Evolutionary conservation across 2,797 vertebrate species (phyloP), one percentile per base, ranked within the genome.

Genomic region (Euthynnus affinis): DNA sequence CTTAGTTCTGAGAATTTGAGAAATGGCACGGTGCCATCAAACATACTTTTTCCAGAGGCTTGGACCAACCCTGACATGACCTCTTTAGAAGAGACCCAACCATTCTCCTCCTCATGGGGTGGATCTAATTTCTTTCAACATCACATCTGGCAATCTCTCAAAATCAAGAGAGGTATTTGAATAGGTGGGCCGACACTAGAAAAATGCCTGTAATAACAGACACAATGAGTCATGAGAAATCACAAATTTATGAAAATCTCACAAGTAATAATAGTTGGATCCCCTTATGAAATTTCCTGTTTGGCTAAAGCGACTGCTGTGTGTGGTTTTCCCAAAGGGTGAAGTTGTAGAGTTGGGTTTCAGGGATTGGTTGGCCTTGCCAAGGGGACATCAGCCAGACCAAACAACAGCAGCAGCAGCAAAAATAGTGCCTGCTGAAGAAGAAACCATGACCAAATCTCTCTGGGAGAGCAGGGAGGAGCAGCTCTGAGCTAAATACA

Each of bases 351-450:
- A 63, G 55, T 69, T 75, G 44, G 46, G 68, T 83, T 86, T 80
- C 55, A 80, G 74, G 52, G 52, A 46, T 29, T 20, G 60, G 37
- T 32, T 60, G 7, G 44, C 32, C 23, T 32, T 74, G 56, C 64
- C 63, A 69, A 48, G 2, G 17, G 60, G 46, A 68, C 12, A 62
- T 12, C 52, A 44, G 82, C 71, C 80, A 74, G 66, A 53, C 17
- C 60, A 72, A 84, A 85, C 46, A 80, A 37, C 32, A 71, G n/a
- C 32, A 71, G 23, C 34, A 82, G 52, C 75, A 80, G 76, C 44
- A 63, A n/a, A n/a, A n/a, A n/a, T 4, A 6, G 60, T 22, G 70
- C 27, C 44, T 67, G 42, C 22, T 5, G 51, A 66, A 32, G 46
- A 44, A 40, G 14, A 53, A 74, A 59, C 56, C 14, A 14, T 14